Conservation (phyloP, 2,888 invertebrate genomes). For the Ptycholaimellus sp. region DNA sequence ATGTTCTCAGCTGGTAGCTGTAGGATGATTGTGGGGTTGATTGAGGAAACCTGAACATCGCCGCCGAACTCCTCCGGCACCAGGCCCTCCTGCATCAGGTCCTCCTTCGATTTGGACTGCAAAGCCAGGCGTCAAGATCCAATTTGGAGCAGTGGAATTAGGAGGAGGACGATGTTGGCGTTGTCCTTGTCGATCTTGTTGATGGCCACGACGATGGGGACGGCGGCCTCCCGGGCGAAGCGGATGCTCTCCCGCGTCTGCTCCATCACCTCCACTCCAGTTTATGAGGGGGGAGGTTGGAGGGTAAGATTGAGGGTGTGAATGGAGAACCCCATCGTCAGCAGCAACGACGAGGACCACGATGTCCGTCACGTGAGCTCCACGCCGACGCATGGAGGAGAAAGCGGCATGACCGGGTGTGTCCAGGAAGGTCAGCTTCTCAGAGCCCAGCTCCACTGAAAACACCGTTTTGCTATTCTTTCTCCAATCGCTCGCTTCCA, state of each 20-base stretch:
- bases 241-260: constrained; percentile 75
- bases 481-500: too few species aligned
- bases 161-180: too few species aligned
- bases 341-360: constrained; percentile 62
- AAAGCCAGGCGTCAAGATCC: background rate
- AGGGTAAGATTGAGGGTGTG: background rate
- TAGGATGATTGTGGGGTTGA: background rate
- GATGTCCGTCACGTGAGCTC: constrained; percentile 81
- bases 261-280: too few species aligned
- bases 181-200: constrained; percentile 88
- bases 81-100: constrained; percentile 52
- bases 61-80: constrained; percentile 67
- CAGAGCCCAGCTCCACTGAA: constrained; percentile 8
- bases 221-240: constrained; percentile 45
- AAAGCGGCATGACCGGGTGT: constrained; percentile 98
- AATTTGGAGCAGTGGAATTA: too few species aligned
- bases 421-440: constrained; percentile 63
- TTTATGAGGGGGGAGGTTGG: too few species aligned
- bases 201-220: constrained; percentile 81
- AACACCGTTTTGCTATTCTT: background rate
- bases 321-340: constrained; percentile 58
- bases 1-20: background rate
- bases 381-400: constrained; percentile 66
- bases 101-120: constrained; percentile 47
- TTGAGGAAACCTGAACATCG: constrained; percentile 46